Evolutionary conservation across 1,140 invertebrate genomes (phyloP).

Genomic region (Ooceraea biroi): DNA sequence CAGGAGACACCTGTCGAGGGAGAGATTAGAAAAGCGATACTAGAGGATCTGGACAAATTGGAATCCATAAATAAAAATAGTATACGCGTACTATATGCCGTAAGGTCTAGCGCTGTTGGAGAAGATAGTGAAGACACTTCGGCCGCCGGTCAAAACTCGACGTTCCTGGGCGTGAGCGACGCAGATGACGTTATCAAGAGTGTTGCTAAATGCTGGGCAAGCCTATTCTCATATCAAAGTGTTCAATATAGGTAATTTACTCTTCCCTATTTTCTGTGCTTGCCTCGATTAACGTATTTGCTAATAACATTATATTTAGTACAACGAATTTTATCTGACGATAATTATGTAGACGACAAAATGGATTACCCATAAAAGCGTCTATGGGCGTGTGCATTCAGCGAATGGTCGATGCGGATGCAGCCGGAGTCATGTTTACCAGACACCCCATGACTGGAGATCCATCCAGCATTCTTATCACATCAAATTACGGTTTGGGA

Average conservation of each 20-base stretch:
- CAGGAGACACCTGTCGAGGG: slow-evolving; percentile 64
- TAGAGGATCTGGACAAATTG: slow-evolving; percentile 81
- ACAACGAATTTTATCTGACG: not conserved
- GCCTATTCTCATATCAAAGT: slow-evolving; percentile 91
- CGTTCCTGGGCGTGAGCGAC: slow-evolving; percentile 89
- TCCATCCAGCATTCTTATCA: slow-evolving; percentile 89
- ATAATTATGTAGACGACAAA: slow-evolving; percentile 85
- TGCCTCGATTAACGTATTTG: not conserved
- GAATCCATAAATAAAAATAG: slow-evolving; percentile 68
- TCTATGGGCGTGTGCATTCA: slow-evolving; percentile 94
- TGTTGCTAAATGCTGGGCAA: slow-evolving; percentile 92
- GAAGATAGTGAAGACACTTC: slow-evolving; percentile 93
- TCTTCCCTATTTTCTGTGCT: slow-evolving; percentile 20
- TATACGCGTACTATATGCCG: slow-evolving; percentile 80
- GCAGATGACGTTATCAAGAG: slow-evolving; percentile 87
- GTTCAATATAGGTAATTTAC: slow-evolving; percentile 88
- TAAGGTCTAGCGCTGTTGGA: slow-evolving; percentile 88
- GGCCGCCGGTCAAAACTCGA: slow-evolving; percentile 94
- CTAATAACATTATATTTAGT: not conserved
- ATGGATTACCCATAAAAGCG: slow-evolving; percentile 89
- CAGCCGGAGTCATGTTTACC: slow-evolving; percentile 94
- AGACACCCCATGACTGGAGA: slow-evolving; percentile 91
- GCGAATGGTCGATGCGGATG: slow-evolving; percentile 90
- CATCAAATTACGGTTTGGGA: slow-evolving; percentile 93
- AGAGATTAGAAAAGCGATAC: slow-evolving; percentile 79